Percentiles rank a stretch among this genome's conserved stretches.
phyloP scores from a whole-genome alignment of 1,140 invertebrate genomes.

The Palaemon carinicauda region DNA sequence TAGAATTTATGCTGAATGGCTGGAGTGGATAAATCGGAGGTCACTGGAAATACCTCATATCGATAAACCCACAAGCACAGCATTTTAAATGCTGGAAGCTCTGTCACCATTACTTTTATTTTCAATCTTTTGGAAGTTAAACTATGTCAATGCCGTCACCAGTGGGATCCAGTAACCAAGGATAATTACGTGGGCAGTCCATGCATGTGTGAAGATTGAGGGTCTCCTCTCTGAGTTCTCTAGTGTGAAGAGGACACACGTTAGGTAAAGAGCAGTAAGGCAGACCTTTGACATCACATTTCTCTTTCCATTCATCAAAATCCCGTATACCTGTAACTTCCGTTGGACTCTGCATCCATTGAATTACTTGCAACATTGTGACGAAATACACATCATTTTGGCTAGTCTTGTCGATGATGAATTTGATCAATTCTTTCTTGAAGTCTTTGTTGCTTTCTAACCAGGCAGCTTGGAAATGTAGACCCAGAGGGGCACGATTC shows the following conservation, averaged over 20 bases:
- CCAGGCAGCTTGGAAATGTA: conserved; percentile 96
- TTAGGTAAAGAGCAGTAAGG: conserved; percentile 91
- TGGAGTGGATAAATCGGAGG: not conserved
- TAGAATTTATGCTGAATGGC: not conserved
- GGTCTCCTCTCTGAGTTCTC: conserved; percentile 91
- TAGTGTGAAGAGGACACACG: conserved; percentile 85
- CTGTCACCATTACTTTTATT: no score
- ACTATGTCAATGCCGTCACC: conserved; percentile 86
- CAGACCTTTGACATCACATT: conserved; percentile 92
- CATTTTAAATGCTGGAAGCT: no score
- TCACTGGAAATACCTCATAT: not conserved
- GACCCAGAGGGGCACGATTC: conserved; percentile 91
- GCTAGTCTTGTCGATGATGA: conserved; percentile 89
- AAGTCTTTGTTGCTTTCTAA: conserved; percentile 93
- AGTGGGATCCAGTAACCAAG: conserved; percentile 93
- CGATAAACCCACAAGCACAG: no score
- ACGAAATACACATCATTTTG: conserved; percentile 94
- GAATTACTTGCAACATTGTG: conserved; percentile 79
- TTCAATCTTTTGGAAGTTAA: not conserved
- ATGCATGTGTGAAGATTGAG: conserved; percentile 92
- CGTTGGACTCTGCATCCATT: conserved; percentile 97
- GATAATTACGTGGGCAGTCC: conserved; percentile 95
- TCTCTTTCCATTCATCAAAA: conserved; percentile 95
- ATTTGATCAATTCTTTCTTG: conserved; percentile 89
- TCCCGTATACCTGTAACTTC: conserved; percentile 85